Percentiles rank a stretch among this genome's conserved stretches.
These are phyloP conservation scores for Linyphia triangularis DNA, from an alignment of 2,888 invertebrate species.

Conservation along the genomic window DNA sequence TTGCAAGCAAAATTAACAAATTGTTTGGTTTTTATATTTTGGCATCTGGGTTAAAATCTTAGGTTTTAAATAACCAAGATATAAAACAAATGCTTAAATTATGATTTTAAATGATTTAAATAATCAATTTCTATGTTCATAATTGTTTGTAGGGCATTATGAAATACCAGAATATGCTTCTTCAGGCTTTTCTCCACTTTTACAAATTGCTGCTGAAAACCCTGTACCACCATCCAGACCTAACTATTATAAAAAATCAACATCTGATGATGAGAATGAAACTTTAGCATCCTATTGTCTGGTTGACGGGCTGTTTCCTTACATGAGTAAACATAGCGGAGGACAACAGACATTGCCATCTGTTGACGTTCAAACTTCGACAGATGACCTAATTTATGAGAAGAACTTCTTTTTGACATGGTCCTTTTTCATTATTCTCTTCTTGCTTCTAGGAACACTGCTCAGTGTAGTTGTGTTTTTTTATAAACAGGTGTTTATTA, in stretches of 20 bases:
- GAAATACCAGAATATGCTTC: conserved; percentile 77
- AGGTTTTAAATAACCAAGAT: too few species aligned
- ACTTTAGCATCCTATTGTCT: conserved; percentile 27
- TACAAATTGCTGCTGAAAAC: conserved; percentile 64
- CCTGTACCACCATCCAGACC: background rate
- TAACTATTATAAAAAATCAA: background rate
- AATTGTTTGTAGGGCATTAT: conserved; percentile 77
- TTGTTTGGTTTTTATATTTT: too few species aligned
- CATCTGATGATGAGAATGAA: conserved; percentile 28
- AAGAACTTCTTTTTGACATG: background rate
- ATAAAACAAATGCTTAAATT: too few species aligned
- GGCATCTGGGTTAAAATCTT: too few species aligned
- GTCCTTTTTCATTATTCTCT: conserved; percentile 1
- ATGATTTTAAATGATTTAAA: background rate
- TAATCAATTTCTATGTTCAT: background rate
- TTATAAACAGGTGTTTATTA: conserved; percentile 21
- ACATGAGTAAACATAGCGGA: background rate
- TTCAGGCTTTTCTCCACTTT: conserved; percentile 71
- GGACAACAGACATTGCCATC: conserved; percentile 3
- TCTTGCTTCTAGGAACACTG: conserved; percentile 15
- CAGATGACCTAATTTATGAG: conserved; percentile 18
- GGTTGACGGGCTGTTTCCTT: conserved; percentile 28
- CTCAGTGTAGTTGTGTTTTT: conserved; percentile 19
- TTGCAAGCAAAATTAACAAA: too few species aligned
- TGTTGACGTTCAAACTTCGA: conserved; percentile 46